Evolutionary conservation across 2,888 invertebrate species (phyloP).

Genomic region (Nycteola revayana): DNA sequence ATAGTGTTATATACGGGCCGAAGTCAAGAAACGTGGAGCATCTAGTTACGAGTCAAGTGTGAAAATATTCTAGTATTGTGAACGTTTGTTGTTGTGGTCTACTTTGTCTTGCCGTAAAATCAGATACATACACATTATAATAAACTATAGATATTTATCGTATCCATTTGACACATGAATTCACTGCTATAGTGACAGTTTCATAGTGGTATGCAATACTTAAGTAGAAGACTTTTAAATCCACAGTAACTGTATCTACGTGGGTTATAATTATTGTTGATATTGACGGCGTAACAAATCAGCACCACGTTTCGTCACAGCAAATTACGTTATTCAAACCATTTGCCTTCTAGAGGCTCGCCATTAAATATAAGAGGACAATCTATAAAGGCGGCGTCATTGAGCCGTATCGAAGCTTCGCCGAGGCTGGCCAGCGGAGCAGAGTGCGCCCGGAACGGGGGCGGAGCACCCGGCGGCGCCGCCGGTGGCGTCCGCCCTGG

Average conservation of each 20-base stretch:
- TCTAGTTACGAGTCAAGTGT: constrained; percentile 39
- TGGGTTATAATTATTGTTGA: constrained; percentile 16
- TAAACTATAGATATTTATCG: neutral
- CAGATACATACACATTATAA: constrained; percentile 18
- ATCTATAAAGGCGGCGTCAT: constrained; percentile 69
- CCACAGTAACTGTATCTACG: constrained; percentile 15
- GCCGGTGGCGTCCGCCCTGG: constrained; percentile 72
- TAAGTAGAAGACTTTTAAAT: constrained; percentile 20
- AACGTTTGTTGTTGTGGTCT: constrained; percentile 45
- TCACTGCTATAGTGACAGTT: neutral
- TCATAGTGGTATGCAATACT: constrained; percentile 20
- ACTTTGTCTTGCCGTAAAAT: constrained; percentile 37
- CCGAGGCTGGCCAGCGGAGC: constrained; percentile 63
- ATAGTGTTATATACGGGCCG: constrained; percentile 39
- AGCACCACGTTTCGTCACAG: constrained; percentile 78
- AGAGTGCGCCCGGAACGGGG: constrained; percentile 57
- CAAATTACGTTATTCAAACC: constrained; percentile 73
- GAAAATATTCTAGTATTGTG: constrained; percentile 38
- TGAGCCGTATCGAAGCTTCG: constrained; percentile 70
- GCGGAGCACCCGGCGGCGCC: constrained; percentile 49
- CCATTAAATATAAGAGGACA: constrained; percentile 63
- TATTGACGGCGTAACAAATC: constrained; percentile 41
- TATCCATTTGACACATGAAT: neutral
- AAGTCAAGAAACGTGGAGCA: constrained; percentile 36
- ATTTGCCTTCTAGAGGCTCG: constrained; percentile 60